Base-by-base conservation (phyloP, 2,888 invertebrate species). In the Lasioglossum pauxillum region DNA sequence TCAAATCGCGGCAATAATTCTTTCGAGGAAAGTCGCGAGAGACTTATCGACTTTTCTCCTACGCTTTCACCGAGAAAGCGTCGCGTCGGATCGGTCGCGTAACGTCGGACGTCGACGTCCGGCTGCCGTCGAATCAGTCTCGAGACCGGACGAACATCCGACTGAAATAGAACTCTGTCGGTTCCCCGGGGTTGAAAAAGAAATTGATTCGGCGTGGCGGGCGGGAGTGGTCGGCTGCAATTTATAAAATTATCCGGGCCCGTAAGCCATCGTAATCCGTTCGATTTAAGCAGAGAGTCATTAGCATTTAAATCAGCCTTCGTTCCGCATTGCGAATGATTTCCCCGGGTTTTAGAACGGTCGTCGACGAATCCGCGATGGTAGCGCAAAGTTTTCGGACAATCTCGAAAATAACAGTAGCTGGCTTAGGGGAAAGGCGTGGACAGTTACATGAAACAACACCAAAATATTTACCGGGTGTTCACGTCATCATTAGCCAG, bases 261-360 rank as follows among this genome's bases (percentile, higher is more conserved):
- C 64, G 79, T 75, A 72, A 73, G 57, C 76, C 53, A 14, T 60
- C 38, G n/a, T 85, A 76, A 85, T 79, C 46, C 75, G 67, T 79
- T 78, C 85, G 76, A 79, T 83, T 85, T 74, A 73, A 79, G 60
- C 53, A 46, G 83, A 14, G 57, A 46, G 69, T 44, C 77, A 77
- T 83, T 77, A 80, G 80, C 77, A 80, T 85, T 80, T 85, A 85
- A 83, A 83, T 83, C 74, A 83, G 44, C 60, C 57, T 60, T 69
- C 73, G 19, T 80, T 74, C 73, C 60, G 49, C 35, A 41, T 41
- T 41, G 16, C 64, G 77, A 80, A 77, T 71, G 75, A 85, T 69
- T 75, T 83, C 27, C 41, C 46, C 49, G 35, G 49, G 71, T 49
- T 75, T 79, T 31, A 19, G 79, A 73, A 46, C n/a, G 57, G 23